Base-by-base conservation (phyloP, 23 tunicate genomes). In the Phallusia fumigata region DNA sequence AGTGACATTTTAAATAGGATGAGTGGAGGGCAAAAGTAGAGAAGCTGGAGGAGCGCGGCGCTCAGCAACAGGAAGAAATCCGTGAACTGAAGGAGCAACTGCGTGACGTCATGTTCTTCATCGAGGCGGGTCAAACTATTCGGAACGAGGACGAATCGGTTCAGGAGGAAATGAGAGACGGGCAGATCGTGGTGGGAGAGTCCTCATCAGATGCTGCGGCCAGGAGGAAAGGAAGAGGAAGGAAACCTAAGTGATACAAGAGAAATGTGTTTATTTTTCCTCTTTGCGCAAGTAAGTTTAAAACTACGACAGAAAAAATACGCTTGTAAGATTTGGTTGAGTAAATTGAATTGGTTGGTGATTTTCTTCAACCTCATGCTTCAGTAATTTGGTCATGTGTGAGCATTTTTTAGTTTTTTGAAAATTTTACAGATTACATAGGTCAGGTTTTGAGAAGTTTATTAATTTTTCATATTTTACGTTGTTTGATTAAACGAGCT, bases 101-200 rank as follows among this genome's bases (percentile, higher is more conserved):
- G 33, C 84, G 99, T 16, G 99, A 96, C 82, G 77, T 96, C 0
- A 96, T 96, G 99, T 87, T 96, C 45, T 91, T 83, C 78, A 83
- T 96, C 65, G 93, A 96, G 76, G 96, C 99, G 72, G 79, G 83
- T n/a, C 84, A 91, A 79, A 79, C 85, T 64, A 80, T 96, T 52
- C 76, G 84, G 47, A 73, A 51, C 22, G 95, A 93, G 52, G 83
- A 90, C 32, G 79, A 80, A 30, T 74, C 47, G 13, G 51, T 85
- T 51, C 84, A 73, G 32, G 92, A 87, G 12, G 95, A 95, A 24
- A 80, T 94, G 34, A 85, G 86, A 80, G 98, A 84, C 8, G 94
- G 94, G 0, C 82, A 84, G 78, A 65, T 89, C 18, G 73, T 78
- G 5, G 85, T 89, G 8, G 94, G 94, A 6, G 15, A 50, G 12